Conservation (phyloP, 2,797 vertebrate species). For the Pangasius mekongensis region DNA sequence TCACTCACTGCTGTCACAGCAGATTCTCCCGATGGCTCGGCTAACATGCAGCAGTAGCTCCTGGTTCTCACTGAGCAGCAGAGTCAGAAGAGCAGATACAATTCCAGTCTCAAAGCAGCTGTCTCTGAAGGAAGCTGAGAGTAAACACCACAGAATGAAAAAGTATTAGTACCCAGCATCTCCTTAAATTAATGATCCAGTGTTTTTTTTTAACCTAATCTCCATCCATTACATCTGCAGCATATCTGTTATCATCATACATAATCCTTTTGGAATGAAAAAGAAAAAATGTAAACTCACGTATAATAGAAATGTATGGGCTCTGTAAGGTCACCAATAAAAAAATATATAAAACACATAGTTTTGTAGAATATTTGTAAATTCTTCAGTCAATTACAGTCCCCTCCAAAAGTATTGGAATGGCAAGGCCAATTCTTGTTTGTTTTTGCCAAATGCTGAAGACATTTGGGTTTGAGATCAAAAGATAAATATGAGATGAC, state of each 20-base stretch:
- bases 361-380: neutral
- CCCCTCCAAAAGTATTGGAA: neutral
- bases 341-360: neutral
- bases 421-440: neutral
- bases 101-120: slow-evolving; percentile 82
- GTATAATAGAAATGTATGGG: neutral
- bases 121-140: slow-evolving; percentile 79
- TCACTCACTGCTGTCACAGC: slow-evolving; percentile 80
- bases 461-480: neutral
- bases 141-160: neutral
- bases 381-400: neutral
- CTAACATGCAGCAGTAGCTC: slow-evolving; percentile 80
- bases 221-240: neutral
- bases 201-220: neutral
- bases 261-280: neutral
- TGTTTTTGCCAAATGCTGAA: neutral
- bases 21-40: slow-evolving; percentile 81
- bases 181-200: neutral
- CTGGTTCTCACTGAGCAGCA: slow-evolving; percentile 80
- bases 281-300: neutral
- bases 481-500: neutral
- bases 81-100: slow-evolving; percentile 75
- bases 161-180: neutral
- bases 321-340: neutral
- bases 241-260: neutral